A percentile compares a stretch with the other conserved stretches of the same genome.
Conservation (phyloP, 2,888 invertebrate species). For the Dioctria linearis region DNA sequence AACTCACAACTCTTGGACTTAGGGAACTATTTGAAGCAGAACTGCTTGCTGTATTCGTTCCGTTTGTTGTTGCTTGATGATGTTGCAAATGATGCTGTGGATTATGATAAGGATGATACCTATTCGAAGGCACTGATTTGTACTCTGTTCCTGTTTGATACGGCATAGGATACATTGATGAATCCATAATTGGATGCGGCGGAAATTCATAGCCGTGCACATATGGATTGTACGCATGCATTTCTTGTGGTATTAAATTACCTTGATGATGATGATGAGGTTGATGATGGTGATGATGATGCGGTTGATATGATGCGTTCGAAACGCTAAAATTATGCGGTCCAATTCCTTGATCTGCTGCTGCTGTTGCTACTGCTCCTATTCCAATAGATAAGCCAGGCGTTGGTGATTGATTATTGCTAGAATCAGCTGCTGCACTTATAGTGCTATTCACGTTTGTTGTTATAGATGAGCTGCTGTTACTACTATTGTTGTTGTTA, state of each 20-base stretch:
- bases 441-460: slow-evolving; percentile 71
- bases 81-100: slow-evolving; percentile 40
- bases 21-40: slow-evolving; percentile 64
- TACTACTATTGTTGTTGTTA: slow-evolving; percentile 61
- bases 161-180: slow-evolving; percentile 53
- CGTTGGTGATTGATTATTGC: slow-evolving; percentile 74
- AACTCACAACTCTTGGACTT: slow-evolving; percentile 70
- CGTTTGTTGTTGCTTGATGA: slow-evolving; percentile 60
- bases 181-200: slow-evolving; percentile 62
- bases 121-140: slow-evolving; percentile 62
- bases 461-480: slow-evolving; percentile 60
- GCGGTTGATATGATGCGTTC: slow-evolving; percentile 58
- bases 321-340: slow-evolving; percentile 28
- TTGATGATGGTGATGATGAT: slow-evolving; percentile 50
- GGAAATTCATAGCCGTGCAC: slow-evolving; percentile 70
- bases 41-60: slow-evolving; percentile 58
- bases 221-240: slow-evolving; percentile 65
- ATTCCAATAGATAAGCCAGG: slow-evolving; percentile 57
- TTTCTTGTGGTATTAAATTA: slow-evolving; percentile 58
- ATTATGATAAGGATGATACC: slow-evolving; percentile 60
- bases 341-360: slow-evolving; percentile 1
- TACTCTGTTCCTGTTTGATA: slow-evolving; percentile 60
- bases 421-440: slow-evolving; percentile 83
- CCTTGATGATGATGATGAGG: slow-evolving; percentile 45
- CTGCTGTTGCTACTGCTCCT: neutral